Percentiles rank a stretch among this genome's conserved stretches.
Conservation (phyloP, 2,797 vertebrate species). For the Eulemur rubriventer region DNA sequence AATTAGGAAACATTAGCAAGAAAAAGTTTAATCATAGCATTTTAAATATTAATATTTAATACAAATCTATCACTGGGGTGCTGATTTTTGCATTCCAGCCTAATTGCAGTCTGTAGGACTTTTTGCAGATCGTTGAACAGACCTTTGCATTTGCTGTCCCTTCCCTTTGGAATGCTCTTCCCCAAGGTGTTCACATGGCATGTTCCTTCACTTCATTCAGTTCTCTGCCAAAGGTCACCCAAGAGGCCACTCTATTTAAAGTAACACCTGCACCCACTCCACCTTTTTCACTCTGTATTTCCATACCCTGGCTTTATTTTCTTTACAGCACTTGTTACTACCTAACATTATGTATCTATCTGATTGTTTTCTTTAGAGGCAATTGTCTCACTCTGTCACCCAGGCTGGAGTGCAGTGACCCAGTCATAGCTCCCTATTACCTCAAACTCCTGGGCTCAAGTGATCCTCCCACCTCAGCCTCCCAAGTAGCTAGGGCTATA, state of each 20-base stretch:
- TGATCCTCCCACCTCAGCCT: background rate
- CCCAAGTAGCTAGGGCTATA: too few relatives aligned
- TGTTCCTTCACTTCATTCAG: background rate
- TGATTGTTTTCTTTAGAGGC: background rate
- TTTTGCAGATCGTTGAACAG: background rate
- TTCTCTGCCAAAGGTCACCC: background rate
- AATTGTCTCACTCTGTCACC: background rate
- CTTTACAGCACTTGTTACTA: background rate
- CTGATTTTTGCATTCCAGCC: background rate
- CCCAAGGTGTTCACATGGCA: background rate
- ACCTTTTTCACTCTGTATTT: background rate
- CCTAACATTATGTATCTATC: background rate
- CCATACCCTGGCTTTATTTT: background rate
- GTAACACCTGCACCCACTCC: background rate
- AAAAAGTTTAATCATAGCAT: background rate
- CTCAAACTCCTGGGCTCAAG: background rate
- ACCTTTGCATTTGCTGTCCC: background rate
- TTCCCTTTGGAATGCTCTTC: background rate
- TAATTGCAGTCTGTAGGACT: background rate
- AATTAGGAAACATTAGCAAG: slow-evolving; percentile 21
- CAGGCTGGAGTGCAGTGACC: background rate
- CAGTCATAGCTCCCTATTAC: background rate
- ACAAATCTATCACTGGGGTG: background rate
- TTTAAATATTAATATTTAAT: background rate
- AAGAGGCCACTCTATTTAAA: background rate